Percentiles rank a stretch among this genome's conserved stretches.
Evolutionary conservation across 2,797 vertebrate species (phyloP).

Genomic region (Tympanoctomys barrerae): DNA sequence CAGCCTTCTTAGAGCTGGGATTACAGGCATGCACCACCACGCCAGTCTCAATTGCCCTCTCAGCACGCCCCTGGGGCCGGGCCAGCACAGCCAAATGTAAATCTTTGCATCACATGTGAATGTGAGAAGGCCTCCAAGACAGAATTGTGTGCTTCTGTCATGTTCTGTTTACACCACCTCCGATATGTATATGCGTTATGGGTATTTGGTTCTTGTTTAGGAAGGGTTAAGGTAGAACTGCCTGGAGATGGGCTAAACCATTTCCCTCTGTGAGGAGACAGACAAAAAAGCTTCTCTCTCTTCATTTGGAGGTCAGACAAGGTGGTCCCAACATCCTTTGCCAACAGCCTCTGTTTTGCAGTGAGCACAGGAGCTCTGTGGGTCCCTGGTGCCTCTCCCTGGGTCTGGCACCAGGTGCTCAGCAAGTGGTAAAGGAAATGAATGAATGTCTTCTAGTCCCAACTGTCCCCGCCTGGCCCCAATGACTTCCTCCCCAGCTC

Average conservation of each 20-base stretch:
- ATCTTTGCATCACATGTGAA: background rate
- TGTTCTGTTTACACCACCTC: background rate
- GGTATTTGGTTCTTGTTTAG: conserved; percentile 38
- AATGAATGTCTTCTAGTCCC: background rate
- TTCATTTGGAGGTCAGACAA: conserved; percentile 5
- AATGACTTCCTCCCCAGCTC: background rate
- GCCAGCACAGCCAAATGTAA: background rate
- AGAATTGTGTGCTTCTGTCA: background rate
- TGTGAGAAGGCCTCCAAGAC: background rate
- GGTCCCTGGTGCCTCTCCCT: background rate
- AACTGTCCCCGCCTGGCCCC: background rate
- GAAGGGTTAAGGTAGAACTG: conserved; percentile 5
- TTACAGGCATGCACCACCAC: too few relatives aligned
- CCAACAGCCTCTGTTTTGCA: background rate
- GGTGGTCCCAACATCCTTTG: background rate
- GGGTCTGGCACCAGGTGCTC: background rate
- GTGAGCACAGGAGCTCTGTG: background rate
- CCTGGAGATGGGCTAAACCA: background rate
- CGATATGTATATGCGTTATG: background rate
- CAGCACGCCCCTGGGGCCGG: too few relatives aligned
- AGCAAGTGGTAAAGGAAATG: background rate
- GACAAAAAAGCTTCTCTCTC: conserved; percentile 18
- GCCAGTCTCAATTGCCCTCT: too few relatives aligned
- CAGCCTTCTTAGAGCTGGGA: too few relatives aligned
- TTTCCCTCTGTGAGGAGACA: background rate